Evolutionary conservation across 2,888 invertebrate genomes (phyloP).

Genomic region (Acheta domesticus): DNA sequence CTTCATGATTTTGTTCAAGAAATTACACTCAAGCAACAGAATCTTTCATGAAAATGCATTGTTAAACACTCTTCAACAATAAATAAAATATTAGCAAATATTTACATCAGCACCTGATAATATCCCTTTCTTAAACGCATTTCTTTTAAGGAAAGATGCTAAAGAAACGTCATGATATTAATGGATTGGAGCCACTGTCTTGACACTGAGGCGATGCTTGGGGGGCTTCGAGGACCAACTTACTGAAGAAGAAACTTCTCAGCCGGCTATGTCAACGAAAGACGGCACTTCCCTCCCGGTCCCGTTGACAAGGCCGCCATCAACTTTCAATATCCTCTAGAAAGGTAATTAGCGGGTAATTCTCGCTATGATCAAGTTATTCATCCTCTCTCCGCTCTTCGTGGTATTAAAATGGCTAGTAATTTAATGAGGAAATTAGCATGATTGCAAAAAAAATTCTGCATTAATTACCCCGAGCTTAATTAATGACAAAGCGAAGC

Average conservation of each 20-base stretch:
- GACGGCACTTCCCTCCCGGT: not conserved
- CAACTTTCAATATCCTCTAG: not conserved
- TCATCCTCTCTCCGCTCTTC: not conserved
- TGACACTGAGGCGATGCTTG: too few species aligned
- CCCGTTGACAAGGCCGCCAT: not conserved
- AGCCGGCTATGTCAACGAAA: not conserved
- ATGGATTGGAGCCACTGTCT: too few species aligned
- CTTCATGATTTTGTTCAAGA: too few species aligned
- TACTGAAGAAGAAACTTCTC: not conserved
- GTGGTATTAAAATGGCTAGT: not conserved
- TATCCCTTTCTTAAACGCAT: too few species aligned
- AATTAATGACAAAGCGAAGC: conserved; percentile 12
- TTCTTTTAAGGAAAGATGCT: too few species aligned
- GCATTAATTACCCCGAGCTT: conserved; percentile 18
- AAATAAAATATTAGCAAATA: too few species aligned
- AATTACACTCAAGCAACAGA: too few species aligned
- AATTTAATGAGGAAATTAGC: conserved; percentile 18
- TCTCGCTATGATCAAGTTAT: not conserved
- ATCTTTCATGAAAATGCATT: too few species aligned
- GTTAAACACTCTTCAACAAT: too few species aligned
- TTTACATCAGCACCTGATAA: too few species aligned
- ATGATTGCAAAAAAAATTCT: not conserved
- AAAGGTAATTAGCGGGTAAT: not conserved
- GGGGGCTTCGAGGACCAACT: too few species aligned
- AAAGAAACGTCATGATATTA: too few species aligned